These are phyloP conservation scores for Nephrotoma guestfalica DNA, from an alignment of 2,888 invertebrate genomes.

Conservation along the genomic window DNA sequence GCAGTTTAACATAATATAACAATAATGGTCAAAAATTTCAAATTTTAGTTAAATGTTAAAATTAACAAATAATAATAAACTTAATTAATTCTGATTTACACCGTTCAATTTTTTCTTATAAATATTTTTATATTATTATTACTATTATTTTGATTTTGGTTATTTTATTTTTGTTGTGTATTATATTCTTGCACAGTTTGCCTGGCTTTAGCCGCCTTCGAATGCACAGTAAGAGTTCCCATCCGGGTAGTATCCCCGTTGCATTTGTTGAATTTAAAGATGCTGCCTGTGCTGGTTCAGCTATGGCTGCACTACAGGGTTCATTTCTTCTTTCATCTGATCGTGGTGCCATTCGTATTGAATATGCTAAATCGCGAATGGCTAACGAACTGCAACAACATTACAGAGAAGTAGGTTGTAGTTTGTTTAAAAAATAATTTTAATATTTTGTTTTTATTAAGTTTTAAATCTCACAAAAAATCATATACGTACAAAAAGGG, in stretches of 20 bases:
- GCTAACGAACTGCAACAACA: constrained; percentile 30
- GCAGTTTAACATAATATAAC: no score
- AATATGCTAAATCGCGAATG: constrained; percentile 99
- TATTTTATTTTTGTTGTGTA: constrained; percentile 3
- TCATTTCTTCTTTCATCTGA: constrained; percentile 91
- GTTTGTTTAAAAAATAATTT: background rate
- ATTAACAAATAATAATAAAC: background rate
- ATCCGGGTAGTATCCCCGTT: constrained; percentile 60
- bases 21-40: no score
- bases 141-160: background rate
- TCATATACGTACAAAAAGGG: background rate
- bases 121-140: background rate
- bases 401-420: constrained; percentile 4
- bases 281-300: constrained; percentile 79
- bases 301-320: constrained; percentile 89
- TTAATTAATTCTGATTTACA: background rate
- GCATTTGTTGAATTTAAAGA: constrained; percentile 97
- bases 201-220: constrained; percentile 97
- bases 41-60: background rate
- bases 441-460: background rate
- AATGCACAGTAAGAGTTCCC: constrained; percentile 70
- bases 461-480: background rate
- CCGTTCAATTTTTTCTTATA: background rate
- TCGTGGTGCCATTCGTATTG: constrained; percentile 94
- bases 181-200: constrained; percentile 51